Evolutionary conservation across 2,888 invertebrate species (phyloP).

Genomic region (Pardosa pseudoannulata): DNA sequence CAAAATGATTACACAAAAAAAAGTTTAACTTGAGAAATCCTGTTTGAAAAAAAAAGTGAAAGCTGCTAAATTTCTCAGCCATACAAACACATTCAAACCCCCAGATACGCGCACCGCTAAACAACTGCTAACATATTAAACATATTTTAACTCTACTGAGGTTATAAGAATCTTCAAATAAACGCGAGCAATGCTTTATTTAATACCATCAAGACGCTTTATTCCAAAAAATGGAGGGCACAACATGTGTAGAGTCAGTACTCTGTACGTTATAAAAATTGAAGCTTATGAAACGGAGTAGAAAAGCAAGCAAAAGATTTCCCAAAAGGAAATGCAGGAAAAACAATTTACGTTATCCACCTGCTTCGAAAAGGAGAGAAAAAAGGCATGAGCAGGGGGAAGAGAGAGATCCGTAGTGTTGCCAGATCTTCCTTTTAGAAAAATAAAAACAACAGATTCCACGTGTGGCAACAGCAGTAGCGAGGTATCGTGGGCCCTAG

Average conservation of each 20-base stretch:
- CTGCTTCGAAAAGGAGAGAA: slow-evolving; percentile 28
- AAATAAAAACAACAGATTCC: slow-evolving; percentile 41
- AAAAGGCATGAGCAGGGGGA: not conserved
- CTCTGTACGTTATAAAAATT: slow-evolving; percentile 54
- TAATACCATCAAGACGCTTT: slow-evolving; percentile 53
- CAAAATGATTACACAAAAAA: too few relatives aligned
- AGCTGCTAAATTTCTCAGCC: not conserved
- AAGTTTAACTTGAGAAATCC: too few relatives aligned
- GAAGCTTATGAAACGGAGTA: slow-evolving; percentile 54
- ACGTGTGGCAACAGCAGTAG: slow-evolving; percentile 5
- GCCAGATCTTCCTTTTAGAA: slow-evolving; percentile 43
- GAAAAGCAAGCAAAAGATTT: slow-evolving; percentile 61
- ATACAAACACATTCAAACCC: not conserved
- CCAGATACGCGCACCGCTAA: not conserved
- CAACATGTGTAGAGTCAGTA: not conserved
- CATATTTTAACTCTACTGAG: slow-evolving; percentile 31
- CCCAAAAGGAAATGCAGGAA: slow-evolving; percentile 58
- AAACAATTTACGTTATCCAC: slow-evolving; percentile 59
- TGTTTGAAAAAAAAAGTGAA: not conserved
- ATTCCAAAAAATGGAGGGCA: not conserved
- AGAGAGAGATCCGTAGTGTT: slow-evolving; percentile 12
- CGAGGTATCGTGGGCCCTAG: slow-evolving; percentile 12
- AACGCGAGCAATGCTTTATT: slow-evolving; percentile 33
- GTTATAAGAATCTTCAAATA: slow-evolving; percentile 19
- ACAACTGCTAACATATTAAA: not conserved